phyloP scores from a whole-genome alignment of 2,888 invertebrate species.

The Phorcus lineatus region DNA sequence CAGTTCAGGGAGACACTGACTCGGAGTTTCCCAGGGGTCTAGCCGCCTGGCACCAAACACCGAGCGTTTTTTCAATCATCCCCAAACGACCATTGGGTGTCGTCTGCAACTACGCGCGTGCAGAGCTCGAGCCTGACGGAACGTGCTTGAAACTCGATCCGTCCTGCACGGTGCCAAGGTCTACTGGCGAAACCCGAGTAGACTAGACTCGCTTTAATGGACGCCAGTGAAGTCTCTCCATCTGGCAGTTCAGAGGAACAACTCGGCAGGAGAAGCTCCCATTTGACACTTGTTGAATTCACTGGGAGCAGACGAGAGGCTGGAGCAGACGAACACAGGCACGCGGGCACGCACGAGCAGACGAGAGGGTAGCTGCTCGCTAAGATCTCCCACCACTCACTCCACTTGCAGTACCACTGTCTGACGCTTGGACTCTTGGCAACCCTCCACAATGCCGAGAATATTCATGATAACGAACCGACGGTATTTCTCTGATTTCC shows the following conservation, averaged over 20 bases:
- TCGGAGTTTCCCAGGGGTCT: not conserved
- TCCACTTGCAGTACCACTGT: not conserved
- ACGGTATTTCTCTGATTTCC: conserved; percentile 74
- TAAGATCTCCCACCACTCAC: not conserved
- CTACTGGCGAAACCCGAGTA: conserved; percentile 13
- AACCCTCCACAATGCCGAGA: conserved; percentile 78
- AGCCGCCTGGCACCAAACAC: not conserved
- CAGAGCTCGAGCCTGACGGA: conserved; percentile 18
- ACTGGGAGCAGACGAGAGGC: conserved; percentile 5
- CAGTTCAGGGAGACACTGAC: no score
- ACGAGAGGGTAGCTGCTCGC: not conserved
- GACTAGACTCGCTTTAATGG: conserved; percentile 16
- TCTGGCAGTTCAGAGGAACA: conserved; percentile 26
- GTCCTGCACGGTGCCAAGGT: conserved; percentile 8
- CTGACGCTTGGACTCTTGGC: conserved; percentile 5
- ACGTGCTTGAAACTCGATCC: conserved; percentile 2
- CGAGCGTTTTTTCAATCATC: conserved; percentile 19
- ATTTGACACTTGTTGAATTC: conserved; percentile 30
- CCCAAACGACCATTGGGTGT: conserved; percentile 15
- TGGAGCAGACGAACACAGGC: not conserved
- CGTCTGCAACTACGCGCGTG: conserved; percentile 22
- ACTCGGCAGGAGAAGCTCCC: conserved; percentile 15
- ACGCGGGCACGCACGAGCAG: not conserved
- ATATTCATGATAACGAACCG: conserved; percentile 82
- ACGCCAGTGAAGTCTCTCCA: conserved; percentile 11